Evolutionary conservation across 2,888 invertebrate genomes (phyloP).

Genomic region (Leucophenga montana): DNA sequence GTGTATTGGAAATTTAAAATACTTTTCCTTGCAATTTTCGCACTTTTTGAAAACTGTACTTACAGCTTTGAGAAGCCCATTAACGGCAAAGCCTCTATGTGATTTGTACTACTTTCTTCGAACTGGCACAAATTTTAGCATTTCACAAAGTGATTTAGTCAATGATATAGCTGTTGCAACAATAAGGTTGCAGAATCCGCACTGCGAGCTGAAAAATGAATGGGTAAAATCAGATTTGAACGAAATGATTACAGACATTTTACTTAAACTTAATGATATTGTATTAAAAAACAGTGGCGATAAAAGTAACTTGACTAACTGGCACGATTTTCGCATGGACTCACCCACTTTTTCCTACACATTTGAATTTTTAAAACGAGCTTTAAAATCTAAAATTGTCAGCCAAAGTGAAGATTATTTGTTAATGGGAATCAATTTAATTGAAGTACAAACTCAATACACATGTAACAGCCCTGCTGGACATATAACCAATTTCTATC

Average conservation of each 20-base stretch:
- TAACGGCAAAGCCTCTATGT: conserved; percentile 82
- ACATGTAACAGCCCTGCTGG: conserved; percentile 72
- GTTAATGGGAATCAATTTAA: conserved; percentile 78
- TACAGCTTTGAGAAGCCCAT: conserved; percentile 80
- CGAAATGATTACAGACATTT: conserved; percentile 79
- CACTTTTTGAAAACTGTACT: conserved; percentile 65
- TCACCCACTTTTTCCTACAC: conserved; percentile 88
- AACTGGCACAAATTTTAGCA: conserved; percentile 74
- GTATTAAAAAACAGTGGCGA: conserved; percentile 22
- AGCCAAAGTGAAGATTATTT: conserved; percentile 76
- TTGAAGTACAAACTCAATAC: conserved; percentile 83
- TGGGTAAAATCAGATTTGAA: conserved; percentile 84
- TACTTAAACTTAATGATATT: conserved; percentile 53
- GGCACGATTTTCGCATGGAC: conserved; percentile 52
- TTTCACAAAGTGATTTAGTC: conserved; percentile 74
- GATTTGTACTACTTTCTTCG: conserved; percentile 78
- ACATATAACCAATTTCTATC: conserved; percentile 76
- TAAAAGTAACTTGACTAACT: conserved; percentile 77
- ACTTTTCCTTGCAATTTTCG: conserved; percentile 68
- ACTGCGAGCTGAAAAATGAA: conserved; percentile 83
- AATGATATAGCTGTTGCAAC: conserved; percentile 82
- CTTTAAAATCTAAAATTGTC: conserved; percentile 74
- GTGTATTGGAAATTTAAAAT: conserved; percentile 65
- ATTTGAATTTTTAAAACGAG: conserved; percentile 84
- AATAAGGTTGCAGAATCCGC: conserved; percentile 83